These are phyloP conservation scores for Hoplostethus atlanticus DNA, from an alignment of 2,797 vertebrate species.

Conservation along the genomic window DNA sequence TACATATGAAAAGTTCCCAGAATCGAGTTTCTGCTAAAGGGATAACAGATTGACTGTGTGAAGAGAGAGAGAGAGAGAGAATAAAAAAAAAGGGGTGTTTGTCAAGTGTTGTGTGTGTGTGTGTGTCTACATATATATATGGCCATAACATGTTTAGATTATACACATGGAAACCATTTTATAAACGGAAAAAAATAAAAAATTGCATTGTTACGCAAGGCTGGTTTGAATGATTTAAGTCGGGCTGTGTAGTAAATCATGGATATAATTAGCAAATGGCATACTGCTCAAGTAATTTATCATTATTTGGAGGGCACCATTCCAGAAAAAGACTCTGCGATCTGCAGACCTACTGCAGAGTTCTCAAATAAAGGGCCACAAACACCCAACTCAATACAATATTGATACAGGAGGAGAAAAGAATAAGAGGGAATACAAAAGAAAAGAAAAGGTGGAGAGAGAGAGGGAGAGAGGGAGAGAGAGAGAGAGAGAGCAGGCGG, in stretches of 20 bases:
- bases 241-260: slow-evolving; percentile 99
- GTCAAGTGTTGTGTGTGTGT: slow-evolving; percentile 78
- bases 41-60: slow-evolving; percentile 77
- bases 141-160: slow-evolving; percentile 97
- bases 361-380: slow-evolving; percentile 98
- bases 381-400: slow-evolving; percentile 96
- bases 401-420: slow-evolving; percentile 88
- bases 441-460: slow-evolving; percentile 75
- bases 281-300: slow-evolving; percentile 99
- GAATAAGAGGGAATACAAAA: slow-evolving; percentile 76
- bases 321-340: slow-evolving; percentile 99
- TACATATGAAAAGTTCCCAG: slow-evolving; percentile 81
- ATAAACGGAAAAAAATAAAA: slow-evolving; percentile 90
- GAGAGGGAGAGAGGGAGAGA: slow-evolving; percentile 54
- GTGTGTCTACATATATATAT: slow-evolving; percentile 78
- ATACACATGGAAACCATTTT: slow-evolving; percentile 99
- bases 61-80: slow-evolving; percentile 61
- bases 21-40: slow-evolving; percentile 78
- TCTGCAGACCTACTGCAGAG: slow-evolving; percentile 98
- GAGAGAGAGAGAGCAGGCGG: slow-evolving; percentile 49
- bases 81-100: slow-evolving; percentile 86
- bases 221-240: slow-evolving; percentile 99
- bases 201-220: slow-evolving; percentile 99
- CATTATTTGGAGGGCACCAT: slow-evolving; percentile 99
- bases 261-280: slow-evolving; percentile 99